Evolutionary conservation across 2,797 vertebrate species (phyloP).

Genomic region (Australoheros facetus): DNA sequence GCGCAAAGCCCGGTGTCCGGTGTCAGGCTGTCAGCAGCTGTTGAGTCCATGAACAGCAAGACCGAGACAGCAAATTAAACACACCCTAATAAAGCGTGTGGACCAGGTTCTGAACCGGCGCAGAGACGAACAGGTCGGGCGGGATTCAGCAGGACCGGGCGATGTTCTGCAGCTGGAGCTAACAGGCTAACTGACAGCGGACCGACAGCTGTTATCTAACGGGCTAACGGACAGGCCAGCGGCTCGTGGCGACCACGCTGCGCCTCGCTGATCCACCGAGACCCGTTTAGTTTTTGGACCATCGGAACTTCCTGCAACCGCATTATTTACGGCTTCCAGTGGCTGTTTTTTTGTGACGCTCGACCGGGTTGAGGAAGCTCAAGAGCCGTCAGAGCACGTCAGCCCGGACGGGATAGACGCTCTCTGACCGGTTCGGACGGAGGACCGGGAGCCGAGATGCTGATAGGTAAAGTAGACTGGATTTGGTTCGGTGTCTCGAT

Average conservation of each 20-base stretch:
- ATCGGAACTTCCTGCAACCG: not conserved
- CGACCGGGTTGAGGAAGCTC: not conserved
- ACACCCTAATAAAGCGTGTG: conserved; percentile 10
- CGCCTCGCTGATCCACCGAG: not conserved
- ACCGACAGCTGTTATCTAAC: conserved; percentile 25
- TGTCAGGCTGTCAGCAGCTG: conserved; percentile 67
- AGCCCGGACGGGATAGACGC: not conserved
- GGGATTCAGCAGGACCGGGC: not conserved
- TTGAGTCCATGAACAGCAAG: conserved; percentile 44
- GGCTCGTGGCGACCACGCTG: conserved; percentile 23
- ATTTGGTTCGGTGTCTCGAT: not conserved
- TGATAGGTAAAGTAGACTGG: conserved; percentile 63
- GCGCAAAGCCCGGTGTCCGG: conserved; percentile 61
- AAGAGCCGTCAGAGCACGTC: not conserved
- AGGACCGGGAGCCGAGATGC: conserved; percentile 51
- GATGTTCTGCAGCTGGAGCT: not conserved
- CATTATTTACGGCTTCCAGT: not conserved
- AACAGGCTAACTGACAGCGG: conserved; percentile 12
- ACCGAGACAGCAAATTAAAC: conserved; percentile 13
- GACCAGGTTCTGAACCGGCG: not conserved
- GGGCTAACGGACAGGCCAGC: conserved; percentile 34
- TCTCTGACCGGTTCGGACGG: conserved; percentile 24
- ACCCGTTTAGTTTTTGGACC: not conserved
- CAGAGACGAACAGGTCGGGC: not conserved
- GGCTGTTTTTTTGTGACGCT: not conserved